A percentile compares a stretch with the other conserved stretches of the same genome.
Evolutionary conservation across 2,888 invertebrate species (phyloP).

Genomic region (Nomada lathburiana): DNA sequence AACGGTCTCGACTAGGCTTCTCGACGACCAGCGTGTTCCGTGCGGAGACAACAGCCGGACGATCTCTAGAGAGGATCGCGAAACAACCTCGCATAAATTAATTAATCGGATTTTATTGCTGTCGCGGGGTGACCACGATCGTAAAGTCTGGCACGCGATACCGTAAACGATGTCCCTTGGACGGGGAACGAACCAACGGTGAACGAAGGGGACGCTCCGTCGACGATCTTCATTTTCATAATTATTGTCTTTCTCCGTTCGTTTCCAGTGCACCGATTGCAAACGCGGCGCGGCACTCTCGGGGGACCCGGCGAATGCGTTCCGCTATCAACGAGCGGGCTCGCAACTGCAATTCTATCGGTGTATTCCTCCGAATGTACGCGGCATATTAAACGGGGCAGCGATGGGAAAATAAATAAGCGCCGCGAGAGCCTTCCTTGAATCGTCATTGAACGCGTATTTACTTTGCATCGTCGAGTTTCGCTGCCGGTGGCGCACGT

Average conservation of each 20-base stretch:
- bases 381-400: conserved; percentile 10
- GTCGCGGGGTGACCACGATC: not conserved
- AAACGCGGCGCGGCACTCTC: not conserved
- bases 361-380: conserved; percentile 12
- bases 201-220: not conserved
- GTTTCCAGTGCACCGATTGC: not conserved
- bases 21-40: not conserved
- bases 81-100: conserved; percentile 27
- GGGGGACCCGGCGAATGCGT: not conserved
- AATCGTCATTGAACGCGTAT: conserved; percentile 52
- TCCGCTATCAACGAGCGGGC: not conserved
- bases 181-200: not conserved
- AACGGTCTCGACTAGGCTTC: conserved; percentile 6
- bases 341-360: conserved; percentile 26
- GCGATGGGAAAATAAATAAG: conserved; percentile 59
- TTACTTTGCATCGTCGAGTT: conserved; percentile 45
- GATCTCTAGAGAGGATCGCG: not conserved
- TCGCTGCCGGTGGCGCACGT: not conserved
- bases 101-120: conserved; percentile 34
- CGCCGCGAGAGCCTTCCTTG: conserved; percentile 48
- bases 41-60: not conserved
- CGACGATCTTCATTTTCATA: not conserved
- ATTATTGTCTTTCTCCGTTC: not conserved
- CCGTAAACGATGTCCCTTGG: not conserved
- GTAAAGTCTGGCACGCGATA: conserved; percentile 16